Percentiles rank a stretch among this genome's conserved stretches.
Evolutionary conservation across 2,888 invertebrate species (phyloP).

Genomic region (Drosophila aldrichi): DNA sequence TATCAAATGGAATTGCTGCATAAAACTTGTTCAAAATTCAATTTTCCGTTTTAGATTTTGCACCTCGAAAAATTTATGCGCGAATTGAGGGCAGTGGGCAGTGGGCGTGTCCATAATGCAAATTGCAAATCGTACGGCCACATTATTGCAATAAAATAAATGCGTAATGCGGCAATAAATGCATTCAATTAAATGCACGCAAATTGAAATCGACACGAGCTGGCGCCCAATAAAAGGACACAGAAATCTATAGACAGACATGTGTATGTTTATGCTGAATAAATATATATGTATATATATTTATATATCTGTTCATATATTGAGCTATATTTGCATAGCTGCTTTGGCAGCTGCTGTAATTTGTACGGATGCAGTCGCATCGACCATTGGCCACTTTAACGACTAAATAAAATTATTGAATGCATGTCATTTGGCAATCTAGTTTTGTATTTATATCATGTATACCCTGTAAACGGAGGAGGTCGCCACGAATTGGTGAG

Average conservation of each 20-base stretch:
- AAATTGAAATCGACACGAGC: constrained; percentile 53
- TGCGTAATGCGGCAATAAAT: constrained; percentile 49
- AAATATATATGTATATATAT: background rate
- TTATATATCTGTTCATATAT: background rate
- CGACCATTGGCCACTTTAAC: constrained; percentile 22
- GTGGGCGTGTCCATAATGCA: constrained; percentile 1
- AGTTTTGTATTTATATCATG: background rate
- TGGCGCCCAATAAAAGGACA: constrained; percentile 15
- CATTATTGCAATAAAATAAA: constrained; percentile 56
- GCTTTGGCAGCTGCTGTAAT: constrained; percentile 4
- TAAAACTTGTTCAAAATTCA: constrained; percentile 31
- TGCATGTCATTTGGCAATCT: background rate
- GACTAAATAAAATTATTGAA: constrained; percentile 29
- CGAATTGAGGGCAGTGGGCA: background rate
- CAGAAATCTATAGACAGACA: background rate
- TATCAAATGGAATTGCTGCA: constrained; percentile 32
- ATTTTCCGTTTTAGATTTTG: constrained; percentile 37
- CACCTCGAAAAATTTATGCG: constrained; percentile 3
- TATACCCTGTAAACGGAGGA: constrained; percentile 9
- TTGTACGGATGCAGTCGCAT: background rate
- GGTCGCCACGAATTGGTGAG: background rate
- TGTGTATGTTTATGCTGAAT: background rate
- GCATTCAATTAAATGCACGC: constrained; percentile 51
- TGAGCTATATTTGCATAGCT: constrained; percentile 8
- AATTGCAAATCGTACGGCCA: constrained; percentile 23